These are phyloP conservation scores for Bostrychus sinensis DNA, from an alignment of 2,113 vertebrate species.

Conservation along the genomic window DNA sequence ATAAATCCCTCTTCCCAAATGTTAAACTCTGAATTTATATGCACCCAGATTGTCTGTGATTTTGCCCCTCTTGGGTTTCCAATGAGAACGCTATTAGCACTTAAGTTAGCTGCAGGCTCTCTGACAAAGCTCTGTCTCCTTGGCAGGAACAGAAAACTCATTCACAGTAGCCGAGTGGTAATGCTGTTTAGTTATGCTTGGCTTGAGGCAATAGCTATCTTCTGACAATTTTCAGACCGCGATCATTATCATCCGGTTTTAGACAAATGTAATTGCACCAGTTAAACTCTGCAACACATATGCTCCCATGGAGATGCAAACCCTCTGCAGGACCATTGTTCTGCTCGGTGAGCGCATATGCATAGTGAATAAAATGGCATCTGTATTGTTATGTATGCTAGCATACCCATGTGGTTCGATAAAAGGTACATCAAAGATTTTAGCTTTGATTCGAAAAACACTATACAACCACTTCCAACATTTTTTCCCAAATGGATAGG, in stretches of 20 bases:
- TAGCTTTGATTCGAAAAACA: conserved; percentile 22
- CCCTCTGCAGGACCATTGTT: conserved; percentile 39
- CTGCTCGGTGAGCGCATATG: conserved; percentile 40
- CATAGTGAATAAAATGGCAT: conserved; percentile 30
- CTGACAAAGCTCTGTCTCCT: conserved; percentile 65
- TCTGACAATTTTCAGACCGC: conserved; percentile 60
- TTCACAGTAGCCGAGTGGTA: conserved; percentile 60
- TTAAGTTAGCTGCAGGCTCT: conserved; percentile 68
- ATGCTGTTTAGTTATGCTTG: conserved; percentile 66
- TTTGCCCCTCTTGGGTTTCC: conserved; percentile 56
- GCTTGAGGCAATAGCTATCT: conserved; percentile 65
- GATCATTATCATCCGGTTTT: conserved; percentile 68
- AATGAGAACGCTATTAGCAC: conserved; percentile 62
- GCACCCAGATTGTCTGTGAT: conserved; percentile 43
- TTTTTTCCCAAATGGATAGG: too few relatives aligned
- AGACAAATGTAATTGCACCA: conserved; percentile 64
- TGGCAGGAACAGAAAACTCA: conserved; percentile 68
- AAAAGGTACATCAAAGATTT: conserved; percentile 38
- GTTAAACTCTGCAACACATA: conserved; percentile 58
- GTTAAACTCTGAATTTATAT: conserved; percentile 44
- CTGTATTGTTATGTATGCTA: background rate
- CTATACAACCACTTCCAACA: background rate
- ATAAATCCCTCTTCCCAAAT: conserved; percentile 22
- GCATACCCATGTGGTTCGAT: conserved; percentile 40
- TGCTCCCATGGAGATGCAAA: conserved; percentile 48